Conservation (phyloP, 2,113 vertebrate species). For the Chaenocephalus aceratus region DNA sequence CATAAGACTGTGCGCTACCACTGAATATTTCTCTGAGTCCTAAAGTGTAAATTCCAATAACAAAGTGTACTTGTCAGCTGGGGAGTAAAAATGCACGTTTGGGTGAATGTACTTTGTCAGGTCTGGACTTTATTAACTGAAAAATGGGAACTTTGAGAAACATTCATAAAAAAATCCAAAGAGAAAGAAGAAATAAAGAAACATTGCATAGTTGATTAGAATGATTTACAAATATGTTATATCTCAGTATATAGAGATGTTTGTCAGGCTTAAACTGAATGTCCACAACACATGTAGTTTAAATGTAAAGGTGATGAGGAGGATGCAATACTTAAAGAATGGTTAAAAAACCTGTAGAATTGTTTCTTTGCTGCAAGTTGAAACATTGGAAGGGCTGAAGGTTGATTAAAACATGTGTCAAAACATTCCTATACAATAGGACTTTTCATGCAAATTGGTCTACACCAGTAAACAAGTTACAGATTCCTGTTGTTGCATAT, state of each 20-base stretch:
- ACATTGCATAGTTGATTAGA: no score
- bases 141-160: conserved; percentile 10
- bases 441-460: neutral
- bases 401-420: no score
- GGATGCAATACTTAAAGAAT: no score
- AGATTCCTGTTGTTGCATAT: no score
- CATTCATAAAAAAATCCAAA: neutral
- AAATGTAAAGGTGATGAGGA: neutral
- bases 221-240: neutral
- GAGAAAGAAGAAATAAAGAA: no score
- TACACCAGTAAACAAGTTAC: neutral
- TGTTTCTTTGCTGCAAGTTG: neutral
- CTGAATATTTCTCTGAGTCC: conserved; percentile 19
- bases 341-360: no score
- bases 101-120: conserved; percentile 22
- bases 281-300: neutral
- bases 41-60: conserved; percentile 26
- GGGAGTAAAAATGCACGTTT: conserved; percentile 26
- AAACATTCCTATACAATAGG: no score
- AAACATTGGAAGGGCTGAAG: no score
- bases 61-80: conserved; percentile 53
- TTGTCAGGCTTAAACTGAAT: neutral
- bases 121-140: conserved; percentile 24
- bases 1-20: conserved; percentile 12
- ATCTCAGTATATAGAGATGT: no score